phyloP scores from a whole-genome alignment of 2,888 invertebrate genomes.

The Hoplodrina blanda region DNA sequence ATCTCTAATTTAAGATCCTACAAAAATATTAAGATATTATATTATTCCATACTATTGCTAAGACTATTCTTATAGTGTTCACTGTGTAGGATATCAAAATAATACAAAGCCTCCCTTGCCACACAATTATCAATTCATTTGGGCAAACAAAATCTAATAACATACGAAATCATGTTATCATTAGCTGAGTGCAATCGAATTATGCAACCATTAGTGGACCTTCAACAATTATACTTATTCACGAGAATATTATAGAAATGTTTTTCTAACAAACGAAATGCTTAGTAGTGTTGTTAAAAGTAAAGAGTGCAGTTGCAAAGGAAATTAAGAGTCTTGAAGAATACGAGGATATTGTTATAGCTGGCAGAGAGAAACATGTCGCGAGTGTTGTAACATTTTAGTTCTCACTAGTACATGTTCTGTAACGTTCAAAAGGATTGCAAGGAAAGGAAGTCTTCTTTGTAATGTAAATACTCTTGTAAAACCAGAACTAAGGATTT shows the following conservation, averaged over 20 bases:
- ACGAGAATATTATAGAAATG: conserved; percentile 10
- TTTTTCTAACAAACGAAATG: conserved; percentile 16
- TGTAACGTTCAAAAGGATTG: background rate
- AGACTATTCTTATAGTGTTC: too few species aligned
- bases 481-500: too few species aligned
- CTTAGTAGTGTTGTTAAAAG: background rate
- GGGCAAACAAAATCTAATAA: too few species aligned
- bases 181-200: too few species aligned
- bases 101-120: background rate
- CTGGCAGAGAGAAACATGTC: background rate
- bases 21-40: too few species aligned
- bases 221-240: too few species aligned
- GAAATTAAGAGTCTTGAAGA: conserved; percentile 19
- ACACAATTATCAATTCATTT: background rate
- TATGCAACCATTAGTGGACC: too few species aligned
- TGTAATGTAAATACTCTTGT: too few species aligned
- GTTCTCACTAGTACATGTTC: background rate
- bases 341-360: too few species aligned
- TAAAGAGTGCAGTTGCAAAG: conserved; percentile 26
- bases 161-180: too few species aligned
- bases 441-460: too few species aligned
- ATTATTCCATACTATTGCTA: too few species aligned
- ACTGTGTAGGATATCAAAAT: background rate
- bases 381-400: background rate
- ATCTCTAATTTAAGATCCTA: background rate